Percentiles rank a stretch among this genome's conserved stretches.
phyloP scores from a whole-genome alignment of 2,113 vertebrate species.

The Syngnathoides biaculeatus region DNA sequence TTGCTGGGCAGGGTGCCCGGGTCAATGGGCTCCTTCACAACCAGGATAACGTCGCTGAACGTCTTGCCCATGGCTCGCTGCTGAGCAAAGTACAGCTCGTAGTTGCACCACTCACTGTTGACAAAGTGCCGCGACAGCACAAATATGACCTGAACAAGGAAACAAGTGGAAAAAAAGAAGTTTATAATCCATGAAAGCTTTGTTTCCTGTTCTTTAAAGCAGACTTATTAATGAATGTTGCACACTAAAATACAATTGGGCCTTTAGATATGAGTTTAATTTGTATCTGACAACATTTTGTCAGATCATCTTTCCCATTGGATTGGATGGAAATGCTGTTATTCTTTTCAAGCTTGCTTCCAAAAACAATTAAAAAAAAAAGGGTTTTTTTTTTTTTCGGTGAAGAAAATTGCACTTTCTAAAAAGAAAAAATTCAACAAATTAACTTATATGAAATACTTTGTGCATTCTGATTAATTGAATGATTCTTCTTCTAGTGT shows the following conservation, averaged over 20 bases:
- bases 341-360: too few species aligned
- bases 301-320: neutral
- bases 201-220: neutral
- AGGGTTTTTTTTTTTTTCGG: too few species aligned
- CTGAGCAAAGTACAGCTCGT: constrained; percentile 85
- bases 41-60: constrained; percentile 75
- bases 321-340: too few species aligned
- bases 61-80: constrained; percentile 78
- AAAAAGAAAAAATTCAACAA: too few species aligned
- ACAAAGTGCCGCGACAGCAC: constrained; percentile 79
- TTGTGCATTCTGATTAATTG: too few species aligned
- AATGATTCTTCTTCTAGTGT: too few species aligned
- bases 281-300: neutral
- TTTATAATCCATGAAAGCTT: neutral
- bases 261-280: neutral
- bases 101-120: constrained; percentile 88
- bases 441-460: too few species aligned
- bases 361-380: too few species aligned
- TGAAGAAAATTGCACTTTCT: neutral
- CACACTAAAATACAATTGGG: neutral
- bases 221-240: neutral
- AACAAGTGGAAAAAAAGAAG: neutral
- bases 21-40: constrained; percentile 79
- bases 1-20: constrained; percentile 73
- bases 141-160: constrained; percentile 73